Percentiles rank a stretch among this genome's conserved stretches.
These are phyloP conservation scores for Manis javanica DNA, from an alignment of 2,797 vertebrate species.

Conservation along the genomic window DNA sequence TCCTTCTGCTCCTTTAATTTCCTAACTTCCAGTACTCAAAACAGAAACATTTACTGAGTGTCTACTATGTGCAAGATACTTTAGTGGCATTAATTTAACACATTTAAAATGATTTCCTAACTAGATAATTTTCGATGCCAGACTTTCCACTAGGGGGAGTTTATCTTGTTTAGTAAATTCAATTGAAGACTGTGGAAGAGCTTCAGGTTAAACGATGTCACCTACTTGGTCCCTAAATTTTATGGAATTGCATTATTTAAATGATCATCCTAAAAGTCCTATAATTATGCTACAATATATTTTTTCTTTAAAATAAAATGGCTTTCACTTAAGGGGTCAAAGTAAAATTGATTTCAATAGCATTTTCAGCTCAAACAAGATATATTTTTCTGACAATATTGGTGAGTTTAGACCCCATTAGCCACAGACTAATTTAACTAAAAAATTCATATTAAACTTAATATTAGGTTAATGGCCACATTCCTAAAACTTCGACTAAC, in stretches of 20 bases:
- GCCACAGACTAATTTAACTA: constrained; percentile 25
- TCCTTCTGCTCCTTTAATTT: background rate
- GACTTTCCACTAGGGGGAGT: constrained; percentile 84
- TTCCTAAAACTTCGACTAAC: constrained; percentile 43
- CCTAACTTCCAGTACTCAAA: background rate
- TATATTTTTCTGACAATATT: constrained; percentile 1
- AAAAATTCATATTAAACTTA: constrained; percentile 21
- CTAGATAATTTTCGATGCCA: constrained; percentile 12
- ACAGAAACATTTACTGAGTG: constrained; percentile 18
- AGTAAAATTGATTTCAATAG: background rate
- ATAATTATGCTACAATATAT: background rate
- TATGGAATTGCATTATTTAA: constrained; percentile 1
- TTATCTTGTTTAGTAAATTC: constrained; percentile 1
- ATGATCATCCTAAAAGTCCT: background rate
- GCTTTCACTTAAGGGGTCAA: background rate
- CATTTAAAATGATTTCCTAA: background rate
- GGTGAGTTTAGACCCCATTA: background rate
- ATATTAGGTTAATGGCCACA: background rate
- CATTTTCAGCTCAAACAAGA: constrained; percentile 34
- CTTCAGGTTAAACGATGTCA: constrained; percentile 50
- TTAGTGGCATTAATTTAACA: constrained; percentile 1
- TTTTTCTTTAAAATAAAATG: constrained; percentile 46
- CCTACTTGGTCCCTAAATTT: constrained; percentile 2
- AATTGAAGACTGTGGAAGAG: background rate
- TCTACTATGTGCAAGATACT: background rate